A percentile compares a stretch with the other conserved stretches of the same genome.
Conservation (phyloP, 2,888 invertebrate genomes). For the Lottia scabra region DNA sequence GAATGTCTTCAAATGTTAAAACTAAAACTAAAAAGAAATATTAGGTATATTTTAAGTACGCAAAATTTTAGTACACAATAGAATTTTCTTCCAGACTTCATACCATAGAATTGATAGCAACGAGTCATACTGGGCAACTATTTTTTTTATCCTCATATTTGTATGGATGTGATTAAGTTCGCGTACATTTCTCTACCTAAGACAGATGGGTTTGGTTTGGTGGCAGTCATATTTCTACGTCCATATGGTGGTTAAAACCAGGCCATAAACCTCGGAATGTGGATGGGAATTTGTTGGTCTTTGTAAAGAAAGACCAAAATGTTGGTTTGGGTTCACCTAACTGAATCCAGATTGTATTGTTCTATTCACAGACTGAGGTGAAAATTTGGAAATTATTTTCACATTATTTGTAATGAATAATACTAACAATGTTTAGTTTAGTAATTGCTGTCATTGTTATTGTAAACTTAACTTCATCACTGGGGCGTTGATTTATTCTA, state of each 20-base stretch:
- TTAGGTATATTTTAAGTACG: not conserved
- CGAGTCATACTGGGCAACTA: not conserved
- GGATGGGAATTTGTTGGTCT: not conserved
- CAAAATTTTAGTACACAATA: not conserved
- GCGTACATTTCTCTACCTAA: not conserved
- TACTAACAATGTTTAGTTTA: not conserved
- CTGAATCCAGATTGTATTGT: too few species aligned
- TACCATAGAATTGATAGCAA: not conserved
- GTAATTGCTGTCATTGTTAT: slow-evolving; percentile 1
- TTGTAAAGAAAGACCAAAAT: not conserved
- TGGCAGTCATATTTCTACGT: not conserved
- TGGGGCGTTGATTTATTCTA: too few species aligned
- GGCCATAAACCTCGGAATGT: not conserved
- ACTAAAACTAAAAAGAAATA: not conserved
- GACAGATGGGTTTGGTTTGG: not conserved
- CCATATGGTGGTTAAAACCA: not conserved
- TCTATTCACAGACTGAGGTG: too few species aligned
- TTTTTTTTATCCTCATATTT: not conserved
- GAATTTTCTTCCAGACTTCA: not conserved
- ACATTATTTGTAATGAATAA: not conserved
- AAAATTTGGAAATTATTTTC: not conserved
- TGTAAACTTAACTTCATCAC: not conserved
- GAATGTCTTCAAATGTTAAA: too few species aligned
- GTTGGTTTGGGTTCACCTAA: not conserved
- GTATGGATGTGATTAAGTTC: not conserved